Conservation (phyloP, 1,140 invertebrate genomes). For the Zaprionus camerounensis region DNA sequence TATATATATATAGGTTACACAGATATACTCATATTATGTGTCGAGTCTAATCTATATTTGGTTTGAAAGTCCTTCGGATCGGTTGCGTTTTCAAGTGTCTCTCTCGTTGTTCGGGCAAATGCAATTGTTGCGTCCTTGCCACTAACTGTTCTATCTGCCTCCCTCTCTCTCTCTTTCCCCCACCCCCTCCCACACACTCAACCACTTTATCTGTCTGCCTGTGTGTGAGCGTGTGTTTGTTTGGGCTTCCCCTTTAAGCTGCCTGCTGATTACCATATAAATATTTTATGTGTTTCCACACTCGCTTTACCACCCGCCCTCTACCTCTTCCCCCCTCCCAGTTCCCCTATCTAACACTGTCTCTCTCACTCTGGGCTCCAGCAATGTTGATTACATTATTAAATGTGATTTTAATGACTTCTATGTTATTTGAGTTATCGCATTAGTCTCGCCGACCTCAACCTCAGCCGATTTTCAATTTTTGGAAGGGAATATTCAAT, state of each 20-base stretch:
- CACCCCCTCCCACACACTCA: not conserved
- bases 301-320: not conserved
- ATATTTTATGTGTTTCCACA: slow-evolving; percentile 43
- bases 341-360: not conserved
- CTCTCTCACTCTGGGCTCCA: not conserved
- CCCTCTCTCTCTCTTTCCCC: not conserved
- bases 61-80: slow-evolving; percentile 3
- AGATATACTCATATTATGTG: not conserved
- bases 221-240: slow-evolving; percentile 5
- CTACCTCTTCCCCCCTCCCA: not conserved
- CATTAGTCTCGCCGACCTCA: slow-evolving; percentile 6
- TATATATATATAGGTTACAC: not conserved
- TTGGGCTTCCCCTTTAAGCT: slow-evolving; percentile 19
- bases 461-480: not conserved
- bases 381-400: slow-evolving; percentile 42
- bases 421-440: slow-evolving; percentile 38
- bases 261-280: slow-evolving; percentile 41
- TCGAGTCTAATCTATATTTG: not conserved
- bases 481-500: too few species aligned
- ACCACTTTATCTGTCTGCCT: slow-evolving; percentile 15
- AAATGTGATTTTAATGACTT: slow-evolving; percentile 74
- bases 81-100: slow-evolving; percentile 4
- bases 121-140: not conserved
- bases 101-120: not conserved
- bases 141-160: not conserved